These are phyloP conservation scores for Dromius quadrimaculatus DNA, from an alignment of 2,888 invertebrate genomes.

Conservation along the genomic window DNA sequence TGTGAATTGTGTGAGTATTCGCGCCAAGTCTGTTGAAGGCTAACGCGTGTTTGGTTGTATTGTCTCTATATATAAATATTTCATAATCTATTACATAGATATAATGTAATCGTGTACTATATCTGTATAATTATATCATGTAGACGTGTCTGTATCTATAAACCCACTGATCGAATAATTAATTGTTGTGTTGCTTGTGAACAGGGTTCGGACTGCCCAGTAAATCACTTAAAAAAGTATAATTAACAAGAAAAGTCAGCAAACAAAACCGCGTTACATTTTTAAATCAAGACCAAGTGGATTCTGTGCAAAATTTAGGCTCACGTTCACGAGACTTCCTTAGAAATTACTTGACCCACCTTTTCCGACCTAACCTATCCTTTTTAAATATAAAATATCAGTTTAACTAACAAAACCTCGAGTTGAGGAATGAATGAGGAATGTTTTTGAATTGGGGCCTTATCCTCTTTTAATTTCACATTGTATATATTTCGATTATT, in stretches of 20 bases:
- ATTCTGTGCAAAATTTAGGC: conserved; percentile 12
- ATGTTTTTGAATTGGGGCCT: neutral
- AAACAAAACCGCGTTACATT: conserved; percentile 40
- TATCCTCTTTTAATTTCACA: conserved; percentile 1
- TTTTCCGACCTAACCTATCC: neutral
- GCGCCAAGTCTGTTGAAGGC: neutral
- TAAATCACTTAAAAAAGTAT: conserved; percentile 38
- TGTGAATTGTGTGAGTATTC: conserved; percentile 34
- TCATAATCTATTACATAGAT: conserved; percentile 43
- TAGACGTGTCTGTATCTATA: conserved; percentile 50
- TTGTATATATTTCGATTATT: conserved; percentile 25
- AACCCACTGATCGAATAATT: conserved; percentile 44
- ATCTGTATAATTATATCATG: conserved; percentile 52
- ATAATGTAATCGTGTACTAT: conserved; percentile 50
- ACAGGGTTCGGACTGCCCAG: conserved; percentile 52
- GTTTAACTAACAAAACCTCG: too few species aligned
- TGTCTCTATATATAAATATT: conserved; percentile 49
- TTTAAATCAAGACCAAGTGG: conserved; percentile 27
- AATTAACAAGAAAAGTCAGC: conserved; percentile 26
- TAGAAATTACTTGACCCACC: too few species aligned
- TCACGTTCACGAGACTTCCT: too few species aligned
- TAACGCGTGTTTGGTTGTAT: conserved; percentile 39
- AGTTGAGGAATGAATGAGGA: too few species aligned
- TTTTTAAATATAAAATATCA: conserved; percentile 13
- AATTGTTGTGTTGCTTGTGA: conserved; percentile 50